A percentile compares a stretch with the other conserved stretches of the same genome.
phyloP scores from a whole-genome alignment of 2,113 vertebrate species.

The Rostratula benghalensis region DNA sequence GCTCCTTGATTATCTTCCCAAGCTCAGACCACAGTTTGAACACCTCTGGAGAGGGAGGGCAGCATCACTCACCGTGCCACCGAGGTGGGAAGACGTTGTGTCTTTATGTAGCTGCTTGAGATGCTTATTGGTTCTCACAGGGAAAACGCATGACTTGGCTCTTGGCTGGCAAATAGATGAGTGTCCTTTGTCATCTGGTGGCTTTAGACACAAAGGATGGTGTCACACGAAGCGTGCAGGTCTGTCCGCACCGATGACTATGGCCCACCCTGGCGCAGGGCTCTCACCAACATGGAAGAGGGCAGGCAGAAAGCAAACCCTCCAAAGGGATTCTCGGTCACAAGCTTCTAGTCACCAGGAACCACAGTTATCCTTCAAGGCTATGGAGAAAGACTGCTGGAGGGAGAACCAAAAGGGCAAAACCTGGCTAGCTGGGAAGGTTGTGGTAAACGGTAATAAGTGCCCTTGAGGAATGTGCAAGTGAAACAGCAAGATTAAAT shows the following conservation, averaged over 20 bases:
- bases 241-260: neutral
- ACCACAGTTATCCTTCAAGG: neutral
- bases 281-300: neutral
- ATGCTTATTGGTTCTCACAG: fast-evolving
- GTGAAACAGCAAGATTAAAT: neutral
- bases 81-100: neutral
- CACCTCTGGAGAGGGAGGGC: neutral
- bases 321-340: neutral
- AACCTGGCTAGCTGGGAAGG: neutral
- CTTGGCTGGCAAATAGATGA: neutral
- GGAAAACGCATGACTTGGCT: neutral
- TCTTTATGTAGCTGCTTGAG: neutral
- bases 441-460: neutral
- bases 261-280: neutral
- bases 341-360: neutral
- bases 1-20: neutral
- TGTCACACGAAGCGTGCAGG: fast-evolving
- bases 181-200: neutral
- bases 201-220: neutral
- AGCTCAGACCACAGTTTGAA: neutral
- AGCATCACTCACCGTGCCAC: neutral
- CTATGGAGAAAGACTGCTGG: neutral
- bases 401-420: neutral
- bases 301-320: neutral
- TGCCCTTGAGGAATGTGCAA: neutral